phyloP scores from a whole-genome alignment of 2,888 invertebrate species.

The Listrodromus nycthemerus region DNA sequence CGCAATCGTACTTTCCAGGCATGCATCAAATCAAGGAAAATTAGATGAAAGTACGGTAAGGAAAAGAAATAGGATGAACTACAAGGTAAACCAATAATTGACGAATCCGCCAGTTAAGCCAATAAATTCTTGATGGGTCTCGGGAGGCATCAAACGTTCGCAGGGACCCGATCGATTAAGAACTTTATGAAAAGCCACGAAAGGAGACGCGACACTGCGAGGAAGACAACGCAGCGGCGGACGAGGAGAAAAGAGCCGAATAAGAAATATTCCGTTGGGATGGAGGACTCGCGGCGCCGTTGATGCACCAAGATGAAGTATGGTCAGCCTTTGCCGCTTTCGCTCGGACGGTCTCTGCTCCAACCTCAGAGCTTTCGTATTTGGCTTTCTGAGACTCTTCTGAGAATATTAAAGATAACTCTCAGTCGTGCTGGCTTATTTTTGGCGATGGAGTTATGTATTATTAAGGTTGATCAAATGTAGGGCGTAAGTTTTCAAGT shows the following conservation, averaged over 20 bases:
- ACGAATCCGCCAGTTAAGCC: constrained; percentile 36
- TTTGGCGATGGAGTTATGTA: background rate
- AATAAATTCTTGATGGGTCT: constrained; percentile 50
- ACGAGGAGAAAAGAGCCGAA: constrained; percentile 12
- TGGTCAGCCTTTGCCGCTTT: constrained; percentile 39
- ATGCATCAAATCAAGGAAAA: constrained; percentile 26
- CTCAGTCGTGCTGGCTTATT: background rate
- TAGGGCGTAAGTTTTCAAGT: background rate
- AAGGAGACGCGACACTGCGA: background rate
- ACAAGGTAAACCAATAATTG: constrained; percentile 39
- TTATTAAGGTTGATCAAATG: background rate
- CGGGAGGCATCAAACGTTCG: constrained; percentile 18
- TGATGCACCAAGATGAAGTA: constrained; percentile 68
- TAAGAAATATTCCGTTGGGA: constrained; percentile 69
- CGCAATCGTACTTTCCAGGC: background rate
- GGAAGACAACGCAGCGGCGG: background rate
- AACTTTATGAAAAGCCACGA: background rate
- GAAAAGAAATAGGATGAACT: constrained; percentile 12
- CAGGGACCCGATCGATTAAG: constrained; percentile 36
- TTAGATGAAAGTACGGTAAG: constrained; percentile 12
- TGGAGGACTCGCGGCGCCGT: constrained; percentile 60
- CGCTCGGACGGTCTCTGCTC: constrained; percentile 19
- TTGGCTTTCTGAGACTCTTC: background rate
- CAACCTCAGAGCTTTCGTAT: background rate
- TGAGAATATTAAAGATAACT: background rate